phyloP scores from a whole-genome alignment of 2,888 invertebrate species.

The Hermodice carunculata region DNA sequence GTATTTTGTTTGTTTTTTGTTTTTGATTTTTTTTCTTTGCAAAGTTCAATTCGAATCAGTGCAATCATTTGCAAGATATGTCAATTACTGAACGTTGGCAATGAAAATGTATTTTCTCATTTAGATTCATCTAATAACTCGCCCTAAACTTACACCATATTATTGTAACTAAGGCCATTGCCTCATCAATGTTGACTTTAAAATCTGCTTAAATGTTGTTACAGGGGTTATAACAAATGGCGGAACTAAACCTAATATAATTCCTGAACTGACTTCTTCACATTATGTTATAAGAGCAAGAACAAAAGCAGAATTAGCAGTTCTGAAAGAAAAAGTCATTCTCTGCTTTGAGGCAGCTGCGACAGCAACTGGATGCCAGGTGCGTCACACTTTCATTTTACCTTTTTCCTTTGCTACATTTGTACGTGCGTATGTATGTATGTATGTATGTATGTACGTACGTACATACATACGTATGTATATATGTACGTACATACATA shows the following conservation, averaged over 20 bases:
- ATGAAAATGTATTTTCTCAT: no score
- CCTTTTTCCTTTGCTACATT: conserved; percentile 1
- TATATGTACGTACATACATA: not conserved
- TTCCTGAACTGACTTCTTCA: conserved; percentile 54
- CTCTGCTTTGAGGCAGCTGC: conserved; percentile 55
- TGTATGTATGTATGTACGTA: not conserved
- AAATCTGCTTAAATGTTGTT: no score
- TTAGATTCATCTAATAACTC: no score
- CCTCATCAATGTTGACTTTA: no score
- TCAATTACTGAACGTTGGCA: no score
- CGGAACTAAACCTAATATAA: conserved; percentile 50
- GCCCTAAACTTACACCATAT: no score
- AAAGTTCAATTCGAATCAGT: no score
- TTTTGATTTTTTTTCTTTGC: no score
- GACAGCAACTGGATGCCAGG: conserved; percentile 53
- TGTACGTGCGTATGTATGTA: not conserved
- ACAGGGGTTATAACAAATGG: conserved; percentile 51
- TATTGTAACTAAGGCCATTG: no score
- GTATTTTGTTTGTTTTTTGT: no score
- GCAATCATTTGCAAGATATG: no score
- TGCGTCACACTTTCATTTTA: conserved; percentile 34
- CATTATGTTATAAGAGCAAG: conserved; percentile 52
- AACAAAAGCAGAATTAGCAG: conserved; percentile 47
- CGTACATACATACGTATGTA: not conserved
- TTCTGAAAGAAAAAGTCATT: conserved; percentile 45